These are phyloP conservation scores for Microtus montanus DNA, from an alignment of 2,113 vertebrate genomes.

Conservation along the genomic window DNA sequence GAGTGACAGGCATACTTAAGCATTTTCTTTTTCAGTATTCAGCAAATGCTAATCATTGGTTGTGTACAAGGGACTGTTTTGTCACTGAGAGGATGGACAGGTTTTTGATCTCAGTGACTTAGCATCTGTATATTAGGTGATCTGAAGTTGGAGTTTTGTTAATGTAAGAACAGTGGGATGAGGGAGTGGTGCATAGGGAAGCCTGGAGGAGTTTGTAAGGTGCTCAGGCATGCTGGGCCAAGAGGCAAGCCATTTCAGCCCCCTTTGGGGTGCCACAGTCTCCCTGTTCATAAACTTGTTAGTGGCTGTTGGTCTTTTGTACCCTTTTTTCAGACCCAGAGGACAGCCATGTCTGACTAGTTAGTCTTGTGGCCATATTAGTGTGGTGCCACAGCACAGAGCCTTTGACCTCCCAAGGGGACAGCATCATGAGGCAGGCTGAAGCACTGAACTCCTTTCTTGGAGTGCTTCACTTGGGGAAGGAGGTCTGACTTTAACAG, in stretches of 20 bases:
- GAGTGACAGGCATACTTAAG: background rate
- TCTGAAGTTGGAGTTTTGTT: background rate
- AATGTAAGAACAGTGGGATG: background rate
- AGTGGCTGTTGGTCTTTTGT: background rate
- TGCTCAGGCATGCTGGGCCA: background rate
- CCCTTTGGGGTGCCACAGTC: background rate
- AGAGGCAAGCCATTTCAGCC: background rate
- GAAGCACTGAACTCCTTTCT: background rate
- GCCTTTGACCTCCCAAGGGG: background rate
- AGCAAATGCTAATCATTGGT: background rate
- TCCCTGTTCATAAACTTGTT: fast-evolving
- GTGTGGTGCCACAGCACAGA: background rate
- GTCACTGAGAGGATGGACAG: background rate
- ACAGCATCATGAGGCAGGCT: background rate
- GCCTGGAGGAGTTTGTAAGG: background rate
- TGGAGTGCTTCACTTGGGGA: background rate
- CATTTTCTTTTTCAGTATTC: background rate
- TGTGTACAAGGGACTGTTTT: background rate
- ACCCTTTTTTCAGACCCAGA: background rate
- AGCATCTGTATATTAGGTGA: background rate
- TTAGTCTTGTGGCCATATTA: fast-evolving
- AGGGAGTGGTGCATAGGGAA: background rate
- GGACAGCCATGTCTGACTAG: background rate
- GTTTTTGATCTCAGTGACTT: background rate
- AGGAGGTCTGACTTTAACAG: fast-evolving